Evolutionary conservation across 2,888 invertebrate species (phyloP).

Genomic region (Chrysodeixis includens): DNA sequence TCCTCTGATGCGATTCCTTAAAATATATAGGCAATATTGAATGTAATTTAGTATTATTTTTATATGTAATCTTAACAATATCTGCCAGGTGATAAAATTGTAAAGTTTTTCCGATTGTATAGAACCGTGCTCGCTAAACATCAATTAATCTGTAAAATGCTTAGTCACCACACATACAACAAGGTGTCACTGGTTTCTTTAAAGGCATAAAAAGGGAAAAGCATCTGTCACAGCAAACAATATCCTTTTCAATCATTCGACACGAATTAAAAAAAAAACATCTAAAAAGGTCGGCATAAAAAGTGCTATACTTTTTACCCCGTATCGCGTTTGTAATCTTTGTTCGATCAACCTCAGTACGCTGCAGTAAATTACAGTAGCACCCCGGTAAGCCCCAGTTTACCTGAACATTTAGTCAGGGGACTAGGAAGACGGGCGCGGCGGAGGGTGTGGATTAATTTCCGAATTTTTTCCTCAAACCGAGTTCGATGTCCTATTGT

Average conservation of each 20-base stretch:
- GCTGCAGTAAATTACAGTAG: constrained; percentile 42
- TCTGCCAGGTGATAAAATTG: too few relatives aligned
- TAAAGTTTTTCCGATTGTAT: too few relatives aligned
- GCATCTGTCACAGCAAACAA: constrained; percentile 42
- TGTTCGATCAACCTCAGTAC: constrained; percentile 30
- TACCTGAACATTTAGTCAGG: constrained; percentile 57
- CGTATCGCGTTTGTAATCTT: constrained; percentile 30
- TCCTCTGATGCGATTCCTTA: too few relatives aligned
- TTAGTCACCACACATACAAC: neutral
- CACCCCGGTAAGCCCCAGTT: constrained; percentile 41
- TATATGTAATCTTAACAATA: too few relatives aligned
- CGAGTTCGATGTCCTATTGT: constrained; percentile 65
- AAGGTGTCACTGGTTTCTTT: neutral
- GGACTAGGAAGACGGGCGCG: constrained; percentile 51
- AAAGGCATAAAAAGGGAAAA: neutral
- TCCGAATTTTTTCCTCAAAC: constrained; percentile 50
- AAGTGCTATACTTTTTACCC: constrained; percentile 24
- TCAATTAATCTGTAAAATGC: neutral
- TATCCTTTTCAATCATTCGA: constrained; percentile 22
- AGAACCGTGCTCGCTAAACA: neutral
- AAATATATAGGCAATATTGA: too few relatives aligned
- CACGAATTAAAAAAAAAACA: constrained; percentile 14
- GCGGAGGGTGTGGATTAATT: constrained; percentile 53
- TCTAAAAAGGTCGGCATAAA: constrained; percentile 29
- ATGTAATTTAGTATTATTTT: too few relatives aligned